Conservation (phyloP, 2,113 vertebrate species). For the Triplophysa tibetana region DNA sequence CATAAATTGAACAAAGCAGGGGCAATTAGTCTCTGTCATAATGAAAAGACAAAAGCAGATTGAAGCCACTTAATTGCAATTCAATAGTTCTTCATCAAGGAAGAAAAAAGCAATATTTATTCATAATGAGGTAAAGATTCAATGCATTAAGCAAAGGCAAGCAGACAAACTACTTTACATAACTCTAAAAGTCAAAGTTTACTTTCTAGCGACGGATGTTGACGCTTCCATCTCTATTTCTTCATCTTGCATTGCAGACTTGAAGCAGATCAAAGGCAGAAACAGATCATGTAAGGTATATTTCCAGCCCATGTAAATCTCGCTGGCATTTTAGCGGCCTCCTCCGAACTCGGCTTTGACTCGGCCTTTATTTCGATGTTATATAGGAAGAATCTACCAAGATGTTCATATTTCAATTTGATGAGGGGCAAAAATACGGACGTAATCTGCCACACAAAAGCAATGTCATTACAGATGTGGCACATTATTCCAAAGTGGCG, state of each 20-base stretch:
- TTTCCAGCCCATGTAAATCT: constrained; percentile 36
- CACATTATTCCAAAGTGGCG: constrained; percentile 78
- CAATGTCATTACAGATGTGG: constrained; percentile 79
- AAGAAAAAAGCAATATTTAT: constrained; percentile 36
- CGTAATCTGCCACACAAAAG: constrained; percentile 76
- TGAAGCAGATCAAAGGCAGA: constrained; percentile 39
- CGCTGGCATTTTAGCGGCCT: neutral
- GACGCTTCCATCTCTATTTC: constrained; percentile 33
- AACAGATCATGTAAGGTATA: constrained; percentile 39
- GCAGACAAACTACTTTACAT: neutral
- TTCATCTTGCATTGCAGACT: constrained; percentile 28
- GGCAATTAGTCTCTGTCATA: constrained; percentile 38
- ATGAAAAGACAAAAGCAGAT: constrained; percentile 34
- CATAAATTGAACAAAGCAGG: constrained; percentile 48
- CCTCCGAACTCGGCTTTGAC: constrained; percentile 25
- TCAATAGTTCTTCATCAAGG: constrained; percentile 42
- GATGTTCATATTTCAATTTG: constrained; percentile 47
- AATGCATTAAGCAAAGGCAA: constrained; percentile 10
- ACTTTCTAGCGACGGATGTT: neutral
- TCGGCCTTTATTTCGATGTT: constrained; percentile 27
- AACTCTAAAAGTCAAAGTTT: neutral
- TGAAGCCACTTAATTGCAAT: constrained; percentile 26
- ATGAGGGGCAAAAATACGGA: constrained; percentile 66
- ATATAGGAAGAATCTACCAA: constrained; percentile 20
- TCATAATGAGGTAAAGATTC: constrained; percentile 36